A percentile compares a stretch with the other conserved stretches of the same genome.
Evolutionary conservation across 2,888 invertebrate genomes (phyloP).

Genomic region (Ditula angustiorana): DNA sequence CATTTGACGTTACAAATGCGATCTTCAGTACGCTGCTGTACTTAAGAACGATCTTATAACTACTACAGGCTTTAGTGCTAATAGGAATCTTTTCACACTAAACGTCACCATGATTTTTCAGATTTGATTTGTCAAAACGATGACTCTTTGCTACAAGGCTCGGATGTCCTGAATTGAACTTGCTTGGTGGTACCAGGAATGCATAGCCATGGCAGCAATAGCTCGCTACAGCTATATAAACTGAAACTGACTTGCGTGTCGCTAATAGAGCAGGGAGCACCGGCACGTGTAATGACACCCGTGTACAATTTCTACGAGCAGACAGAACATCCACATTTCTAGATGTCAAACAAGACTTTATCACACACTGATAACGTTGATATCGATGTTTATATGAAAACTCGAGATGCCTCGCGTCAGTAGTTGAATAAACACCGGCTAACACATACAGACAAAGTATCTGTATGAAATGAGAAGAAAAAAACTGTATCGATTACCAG

Average conservation of each 20-base stretch:
- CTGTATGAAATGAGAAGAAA: slow-evolving; percentile 27
- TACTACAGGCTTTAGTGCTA: no score
- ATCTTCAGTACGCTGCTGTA: no score
- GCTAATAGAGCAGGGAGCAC: slow-evolving; percentile 12
- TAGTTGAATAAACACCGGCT: slow-evolving; percentile 26
- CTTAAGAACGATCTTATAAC: no score
- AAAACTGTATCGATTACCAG: slow-evolving; percentile 14
- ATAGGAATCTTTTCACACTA: no score
- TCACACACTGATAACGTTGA: slow-evolving; percentile 30
- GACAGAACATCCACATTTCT: slow-evolving; percentile 21
- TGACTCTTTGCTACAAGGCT: no score
- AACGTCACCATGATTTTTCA: no score
- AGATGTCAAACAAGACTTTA: slow-evolving; percentile 28
- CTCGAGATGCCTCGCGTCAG: slow-evolving; percentile 18
- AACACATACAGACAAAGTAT: neutral
- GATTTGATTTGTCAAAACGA: no score
- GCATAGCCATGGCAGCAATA: slow-evolving; percentile 3
- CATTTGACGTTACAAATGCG: no score
- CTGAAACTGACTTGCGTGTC: slow-evolving; percentile 16
- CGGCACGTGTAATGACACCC: neutral
- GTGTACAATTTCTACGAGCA: slow-evolving; percentile 7
- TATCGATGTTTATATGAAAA: slow-evolving; percentile 31
- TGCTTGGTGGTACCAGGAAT: neutral
- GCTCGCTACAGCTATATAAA: neutral
- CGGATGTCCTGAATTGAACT: no score